Percentiles rank a stretch among this genome's conserved stretches.
Conservation (phyloP, 2,113 vertebrate genomes). For the Eulacestoma nigropectus region DNA sequence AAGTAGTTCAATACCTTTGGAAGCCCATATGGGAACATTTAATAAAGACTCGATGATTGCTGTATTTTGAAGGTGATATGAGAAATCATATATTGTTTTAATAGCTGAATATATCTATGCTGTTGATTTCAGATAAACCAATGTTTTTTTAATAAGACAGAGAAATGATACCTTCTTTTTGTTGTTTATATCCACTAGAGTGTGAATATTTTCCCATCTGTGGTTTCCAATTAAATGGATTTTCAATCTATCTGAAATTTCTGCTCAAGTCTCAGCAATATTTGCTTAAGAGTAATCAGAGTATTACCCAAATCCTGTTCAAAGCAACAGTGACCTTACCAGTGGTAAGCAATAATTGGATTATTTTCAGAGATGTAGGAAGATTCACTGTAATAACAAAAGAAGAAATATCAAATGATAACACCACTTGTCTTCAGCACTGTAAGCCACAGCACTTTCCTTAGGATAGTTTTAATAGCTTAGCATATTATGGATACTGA, state of each 20-base stretch:
- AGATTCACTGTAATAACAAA: slow-evolving; percentile 52
- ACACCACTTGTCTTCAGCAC: slow-evolving; percentile 30
- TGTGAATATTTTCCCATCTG: slow-evolving; percentile 34
- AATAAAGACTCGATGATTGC: slow-evolving; percentile 19
- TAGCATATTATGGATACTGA: slow-evolving; percentile 10
- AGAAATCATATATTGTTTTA: slow-evolving; percentile 40
- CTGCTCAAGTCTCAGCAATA: slow-evolving; percentile 26
- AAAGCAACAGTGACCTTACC: slow-evolving; percentile 49
- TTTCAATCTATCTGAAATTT: slow-evolving; percentile 45
- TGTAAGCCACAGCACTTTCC: not conserved
- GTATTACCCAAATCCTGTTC: slow-evolving; percentile 55
- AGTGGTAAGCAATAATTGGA: slow-evolving; percentile 53
- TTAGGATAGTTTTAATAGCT: not conserved
- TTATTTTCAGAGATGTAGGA: slow-evolving; percentile 55
- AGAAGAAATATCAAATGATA: slow-evolving; percentile 50
- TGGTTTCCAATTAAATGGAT: slow-evolving; percentile 41
- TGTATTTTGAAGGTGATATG: not conserved
- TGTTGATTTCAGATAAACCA: slow-evolving; percentile 42
- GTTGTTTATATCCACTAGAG: not conserved
- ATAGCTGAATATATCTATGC: slow-evolving; percentile 21
- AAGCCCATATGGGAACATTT: not conserved
- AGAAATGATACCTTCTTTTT: not conserved
- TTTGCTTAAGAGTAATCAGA: slow-evolving; percentile 55
- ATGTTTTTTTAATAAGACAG: slow-evolving; percentile 2
- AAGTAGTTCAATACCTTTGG: slow-evolving; percentile 39